Percentiles rank a stretch among this genome's conserved stretches.
Conservation (phyloP, 2,888 invertebrate genomes). For the Onthophagus sagittarius region DNA sequence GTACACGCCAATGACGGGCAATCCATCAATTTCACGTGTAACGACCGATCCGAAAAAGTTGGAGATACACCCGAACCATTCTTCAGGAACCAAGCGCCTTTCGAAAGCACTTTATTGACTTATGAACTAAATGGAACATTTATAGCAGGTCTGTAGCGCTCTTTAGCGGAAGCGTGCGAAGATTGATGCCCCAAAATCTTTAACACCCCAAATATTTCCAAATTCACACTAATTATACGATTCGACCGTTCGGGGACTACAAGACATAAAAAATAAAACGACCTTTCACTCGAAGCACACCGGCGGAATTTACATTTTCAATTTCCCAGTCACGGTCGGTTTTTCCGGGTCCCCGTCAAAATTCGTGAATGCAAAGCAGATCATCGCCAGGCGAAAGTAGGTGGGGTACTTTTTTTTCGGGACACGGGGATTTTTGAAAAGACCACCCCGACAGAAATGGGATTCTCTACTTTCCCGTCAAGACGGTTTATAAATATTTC, state of each 20-base stretch:
- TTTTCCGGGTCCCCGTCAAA: constrained; percentile 16
- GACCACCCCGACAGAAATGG: neutral
- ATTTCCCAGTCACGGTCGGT: constrained; percentile 27
- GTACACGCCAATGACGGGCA: constrained; percentile 15
- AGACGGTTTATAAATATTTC: neutral
- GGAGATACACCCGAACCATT: neutral
- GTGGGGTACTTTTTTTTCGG: neutral
- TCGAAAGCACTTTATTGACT: neutral
- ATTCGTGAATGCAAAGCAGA: constrained; percentile 17
- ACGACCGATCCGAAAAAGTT: constrained; percentile 10
- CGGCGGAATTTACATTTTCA: constrained; percentile 35
- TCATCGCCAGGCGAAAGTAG: constrained; percentile 7
- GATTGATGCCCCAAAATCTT: neutral
- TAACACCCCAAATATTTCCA: neutral
- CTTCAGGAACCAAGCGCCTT: neutral
- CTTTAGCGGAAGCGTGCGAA: neutral
- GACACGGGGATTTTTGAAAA: neutral
- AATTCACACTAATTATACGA: neutral
- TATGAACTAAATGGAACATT: neutral
- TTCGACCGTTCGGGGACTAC: neutral
- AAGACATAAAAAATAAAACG: neutral
- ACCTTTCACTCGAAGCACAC: neutral
- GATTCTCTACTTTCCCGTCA: neutral
- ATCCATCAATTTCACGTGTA: constrained; percentile 26
- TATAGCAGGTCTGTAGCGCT: neutral